A percentile compares a stretch with the other conserved stretches of the same genome.
phyloP scores from a whole-genome alignment of 2,888 invertebrate genomes.

The Synanthedon andrenaeformis region DNA sequence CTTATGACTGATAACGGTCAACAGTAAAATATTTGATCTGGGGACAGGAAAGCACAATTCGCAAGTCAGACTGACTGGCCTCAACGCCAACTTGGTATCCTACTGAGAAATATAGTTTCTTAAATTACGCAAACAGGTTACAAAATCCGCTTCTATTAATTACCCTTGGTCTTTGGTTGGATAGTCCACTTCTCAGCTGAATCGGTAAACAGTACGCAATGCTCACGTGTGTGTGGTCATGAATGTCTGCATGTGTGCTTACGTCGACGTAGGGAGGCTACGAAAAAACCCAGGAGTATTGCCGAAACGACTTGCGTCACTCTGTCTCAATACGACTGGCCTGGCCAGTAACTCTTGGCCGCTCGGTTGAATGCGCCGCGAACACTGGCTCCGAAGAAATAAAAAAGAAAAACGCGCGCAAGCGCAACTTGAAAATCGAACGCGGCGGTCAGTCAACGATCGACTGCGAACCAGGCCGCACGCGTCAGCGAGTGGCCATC shows the following conservation, averaged over 20 bases:
- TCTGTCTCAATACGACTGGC: conserved; percentile 37
- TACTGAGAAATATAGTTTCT: not conserved
- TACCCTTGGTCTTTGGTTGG: not conserved
- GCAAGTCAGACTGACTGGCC: too few species aligned
- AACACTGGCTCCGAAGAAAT: conserved; percentile 16
- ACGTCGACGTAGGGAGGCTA: conserved; percentile 27
- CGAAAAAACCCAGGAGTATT: conserved; percentile 37
- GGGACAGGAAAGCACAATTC: too few species aligned
- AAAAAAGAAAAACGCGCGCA: conserved; percentile 26
- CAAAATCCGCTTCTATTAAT: not conserved
- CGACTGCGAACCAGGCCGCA: conserved; percentile 38
- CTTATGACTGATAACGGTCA: too few species aligned
- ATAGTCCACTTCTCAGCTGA: not conserved
- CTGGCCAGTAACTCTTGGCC: conserved; percentile 22
- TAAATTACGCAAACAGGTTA: not conserved
- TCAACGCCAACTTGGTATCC: too few species aligned
- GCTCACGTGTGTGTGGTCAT: conserved; percentile 15
- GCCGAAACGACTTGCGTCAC: conserved; percentile 64
- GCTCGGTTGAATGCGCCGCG: not conserved
- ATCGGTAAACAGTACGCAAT: not conserved
- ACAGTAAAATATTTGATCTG: too few species aligned
- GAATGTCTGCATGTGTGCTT: too few species aligned
- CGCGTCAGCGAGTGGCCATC: conserved; percentile 23
- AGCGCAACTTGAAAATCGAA: conserved; percentile 24
- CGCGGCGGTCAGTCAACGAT: conserved; percentile 33